phyloP scores from a whole-genome alignment of 2,113 vertebrate genomes.

The Scatophagus argus region DNA sequence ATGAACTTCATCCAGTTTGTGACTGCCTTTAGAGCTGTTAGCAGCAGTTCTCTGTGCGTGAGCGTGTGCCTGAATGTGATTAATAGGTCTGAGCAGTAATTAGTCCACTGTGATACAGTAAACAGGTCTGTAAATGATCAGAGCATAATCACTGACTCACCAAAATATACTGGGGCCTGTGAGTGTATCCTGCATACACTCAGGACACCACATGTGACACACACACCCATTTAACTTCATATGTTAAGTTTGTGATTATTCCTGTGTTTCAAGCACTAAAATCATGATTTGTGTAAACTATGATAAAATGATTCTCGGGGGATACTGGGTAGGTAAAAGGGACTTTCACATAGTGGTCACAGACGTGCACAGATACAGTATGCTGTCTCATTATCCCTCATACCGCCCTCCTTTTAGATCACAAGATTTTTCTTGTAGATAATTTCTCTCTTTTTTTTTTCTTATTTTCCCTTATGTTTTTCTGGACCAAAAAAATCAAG shows the following conservation, averaged over 20 bases:
- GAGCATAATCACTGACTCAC: background rate
- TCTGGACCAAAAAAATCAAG: background rate
- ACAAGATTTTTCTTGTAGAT: background rate
- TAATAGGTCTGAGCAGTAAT: constrained; percentile 4
- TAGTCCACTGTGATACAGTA: constrained; percentile 9
- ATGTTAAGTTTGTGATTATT: no score
- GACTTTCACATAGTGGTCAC: background rate
- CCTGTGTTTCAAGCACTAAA: background rate
- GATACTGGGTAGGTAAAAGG: no score
- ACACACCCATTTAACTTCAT: background rate
- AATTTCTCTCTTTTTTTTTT: no score
- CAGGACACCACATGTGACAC: background rate
- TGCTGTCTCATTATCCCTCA: background rate
- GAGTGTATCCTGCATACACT: background rate
- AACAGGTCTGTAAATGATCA: constrained; percentile 26
- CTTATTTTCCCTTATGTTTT: background rate
- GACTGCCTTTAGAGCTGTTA: constrained; percentile 18
- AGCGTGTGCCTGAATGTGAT: constrained; percentile 1
- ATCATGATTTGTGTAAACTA: background rate
- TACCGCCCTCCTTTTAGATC: background rate
- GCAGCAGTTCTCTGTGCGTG: background rate
- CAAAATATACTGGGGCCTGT: constrained; percentile 4
- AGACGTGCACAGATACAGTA: background rate
- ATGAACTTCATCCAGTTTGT: constrained; percentile 10
- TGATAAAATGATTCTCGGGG: background rate